phyloP scores from a whole-genome alignment of 1,140 invertebrate species.

The Megathymus violae region DNA sequence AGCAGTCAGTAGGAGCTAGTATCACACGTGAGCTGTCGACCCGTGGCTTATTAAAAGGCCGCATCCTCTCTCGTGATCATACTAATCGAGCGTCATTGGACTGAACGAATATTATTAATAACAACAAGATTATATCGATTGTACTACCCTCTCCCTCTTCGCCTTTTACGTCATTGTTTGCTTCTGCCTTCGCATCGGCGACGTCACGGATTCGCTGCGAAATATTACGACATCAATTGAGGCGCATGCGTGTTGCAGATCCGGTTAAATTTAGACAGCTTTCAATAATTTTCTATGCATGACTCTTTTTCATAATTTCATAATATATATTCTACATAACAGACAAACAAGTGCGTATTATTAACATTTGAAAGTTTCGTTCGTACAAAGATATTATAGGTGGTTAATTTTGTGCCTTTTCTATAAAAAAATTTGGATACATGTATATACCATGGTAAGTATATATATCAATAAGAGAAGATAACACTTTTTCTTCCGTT shows the following conservation, averaged over 20 bases:
- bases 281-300: constrained; percentile 14
- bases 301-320: constrained; percentile 15
- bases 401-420: too few relatives aligned
- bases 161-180: constrained; percentile 62
- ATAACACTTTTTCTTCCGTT: too few relatives aligned
- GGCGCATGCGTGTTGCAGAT: constrained; percentile 62
- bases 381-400: too few relatives aligned
- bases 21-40: constrained; percentile 68
- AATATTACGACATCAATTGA: constrained; percentile 52
- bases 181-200: constrained; percentile 43
- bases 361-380: neutral
- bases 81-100: constrained; percentile 69
- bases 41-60: constrained; percentile 70
- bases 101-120: constrained; percentile 62
- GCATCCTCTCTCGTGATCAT: constrained; percentile 52
- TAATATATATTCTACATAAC: constrained; percentile 5
- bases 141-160: constrained; percentile 40
- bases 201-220: constrained; percentile 66
- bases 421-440: too few relatives aligned
- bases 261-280: constrained; percentile 17
- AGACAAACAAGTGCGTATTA: neutral
- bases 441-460: too few relatives aligned
- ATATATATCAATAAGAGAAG: too few relatives aligned
- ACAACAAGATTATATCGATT: constrained; percentile 61
- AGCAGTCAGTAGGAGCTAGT: constrained; percentile 46